Conservation (phyloP, 1,140 invertebrate genomes). For the Anastatus disparis region DNA sequence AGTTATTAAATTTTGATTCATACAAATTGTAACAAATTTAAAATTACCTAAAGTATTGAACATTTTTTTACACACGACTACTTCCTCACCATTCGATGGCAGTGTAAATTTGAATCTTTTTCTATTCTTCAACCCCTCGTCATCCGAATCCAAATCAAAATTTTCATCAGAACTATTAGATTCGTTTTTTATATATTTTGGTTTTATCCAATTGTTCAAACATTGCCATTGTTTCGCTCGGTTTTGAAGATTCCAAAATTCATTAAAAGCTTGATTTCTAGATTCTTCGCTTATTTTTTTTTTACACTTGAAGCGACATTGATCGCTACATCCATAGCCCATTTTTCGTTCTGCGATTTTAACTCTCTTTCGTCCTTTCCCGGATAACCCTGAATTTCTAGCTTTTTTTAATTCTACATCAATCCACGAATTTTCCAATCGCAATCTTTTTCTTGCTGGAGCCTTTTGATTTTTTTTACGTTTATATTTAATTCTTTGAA, state of each 20-base stretch:
- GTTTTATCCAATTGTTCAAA: not conserved
- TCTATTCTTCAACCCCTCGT: not conserved
- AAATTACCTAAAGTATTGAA: not conserved
- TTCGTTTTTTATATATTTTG: not conserved
- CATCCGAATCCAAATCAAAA: not conserved
- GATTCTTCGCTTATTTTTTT: no score
- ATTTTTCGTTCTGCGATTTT: not conserved
- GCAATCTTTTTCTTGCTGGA: not conserved
- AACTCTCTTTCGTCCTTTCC: not conserved
- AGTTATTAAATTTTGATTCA: not conserved
- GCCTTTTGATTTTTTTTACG: not conserved
- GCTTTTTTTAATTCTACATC: not conserved
- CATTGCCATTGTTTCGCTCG: not conserved
- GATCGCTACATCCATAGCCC: not conserved
- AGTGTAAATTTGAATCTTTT: not conserved
- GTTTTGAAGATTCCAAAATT: not conserved
- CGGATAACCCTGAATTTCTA: not conserved
- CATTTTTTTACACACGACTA: not conserved
- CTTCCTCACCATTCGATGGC: not conserved
- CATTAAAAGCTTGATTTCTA: no score
- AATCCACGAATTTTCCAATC: not conserved
- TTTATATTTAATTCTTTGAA: no score
- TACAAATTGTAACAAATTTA: not conserved
- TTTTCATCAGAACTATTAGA: not conserved
- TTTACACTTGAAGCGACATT: constrained; percentile 3